Base-by-base conservation (phyloP, 2,797 vertebrate species). In the Myiotriccus ornatus region DNA sequence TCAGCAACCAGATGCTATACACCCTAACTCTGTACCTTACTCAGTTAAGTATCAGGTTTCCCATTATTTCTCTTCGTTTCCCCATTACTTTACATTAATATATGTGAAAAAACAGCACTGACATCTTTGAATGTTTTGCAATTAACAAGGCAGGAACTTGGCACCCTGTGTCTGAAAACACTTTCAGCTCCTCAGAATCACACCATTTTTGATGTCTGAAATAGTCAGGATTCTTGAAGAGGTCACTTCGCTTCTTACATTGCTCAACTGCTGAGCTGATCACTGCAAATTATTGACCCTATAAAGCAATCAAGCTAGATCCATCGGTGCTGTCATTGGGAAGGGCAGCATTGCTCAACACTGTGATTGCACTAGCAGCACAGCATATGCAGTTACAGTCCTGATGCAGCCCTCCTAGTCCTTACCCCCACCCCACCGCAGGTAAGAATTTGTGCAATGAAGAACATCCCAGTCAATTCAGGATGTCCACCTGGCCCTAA, bases 251-350 rank as follows among this genome's bases (percentile, higher is more conserved):
- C 49, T 64, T 82, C 57, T 87, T 80, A 70, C 55, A 47, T 91
- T 95, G 43, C 92, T 87, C 84, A 82, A 20, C 69, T 64, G 6
- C 73, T 92, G 75, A 88, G 35, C 55, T 68, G 76, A 80, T 90
- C 85, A 30, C 73, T 70, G 78, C 75, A 89, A 79, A 75, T 93
- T 80, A 90, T 83, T 92, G 87, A 94, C 67, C 81, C 37, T 81
- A 7, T 59, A 89, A 86, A 80, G 90, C 73, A 90, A 93, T 43
- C 44, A 70, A 52, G 68, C 65, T 84, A 64, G 92, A 81, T 67
- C 49, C 60, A 68, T 94, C 60, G 18, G 43, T 18, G 28, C 22
- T 81, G 46, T 41, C 69, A 22, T 4, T 84, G 76, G 69, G 76
- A 93, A 91, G 62, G 83, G 86, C 85, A 71, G 24, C 5, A 0